Evolutionary conservation across 2,113 vertebrate genomes (phyloP).

Genomic region (Limanda limanda): DNA sequence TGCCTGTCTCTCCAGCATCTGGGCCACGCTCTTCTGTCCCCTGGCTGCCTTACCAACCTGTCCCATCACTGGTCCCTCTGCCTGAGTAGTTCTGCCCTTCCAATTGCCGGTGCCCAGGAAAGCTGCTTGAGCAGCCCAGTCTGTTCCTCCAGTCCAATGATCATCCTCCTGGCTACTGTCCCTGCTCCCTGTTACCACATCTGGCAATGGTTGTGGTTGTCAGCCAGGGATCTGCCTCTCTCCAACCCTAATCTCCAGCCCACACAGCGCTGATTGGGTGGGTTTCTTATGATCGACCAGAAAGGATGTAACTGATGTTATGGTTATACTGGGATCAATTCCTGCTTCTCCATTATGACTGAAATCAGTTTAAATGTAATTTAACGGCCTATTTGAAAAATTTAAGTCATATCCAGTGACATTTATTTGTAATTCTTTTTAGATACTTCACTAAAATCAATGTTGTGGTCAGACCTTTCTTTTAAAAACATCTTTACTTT

Average conservation of each 20-base stretch:
- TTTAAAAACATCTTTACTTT: too few species aligned
- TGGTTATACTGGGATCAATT: constrained; percentile 13
- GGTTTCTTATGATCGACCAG: constrained; percentile 9
- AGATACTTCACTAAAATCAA: too few species aligned
- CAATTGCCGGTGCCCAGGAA: constrained; percentile 45
- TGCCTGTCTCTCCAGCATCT: constrained; percentile 34
- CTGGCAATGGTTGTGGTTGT: constrained; percentile 35
- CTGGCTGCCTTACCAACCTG: constrained; percentile 44
- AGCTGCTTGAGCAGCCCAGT: constrained; percentile 34
- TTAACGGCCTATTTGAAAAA: not conserved
- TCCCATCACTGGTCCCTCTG: constrained; percentile 33
- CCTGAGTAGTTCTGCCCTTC: constrained; percentile 36
- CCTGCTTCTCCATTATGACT: not conserved
- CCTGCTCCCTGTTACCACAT: constrained; percentile 38
- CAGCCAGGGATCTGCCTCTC: constrained; percentile 14
- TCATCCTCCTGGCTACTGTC: constrained; percentile 57
- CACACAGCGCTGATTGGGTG: constrained; percentile 4
- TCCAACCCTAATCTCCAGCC: constrained; percentile 13
- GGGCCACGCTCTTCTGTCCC: constrained; percentile 40
- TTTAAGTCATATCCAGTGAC: not conserved
- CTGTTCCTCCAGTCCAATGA: constrained; percentile 52
- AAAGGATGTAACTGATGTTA: not conserved
- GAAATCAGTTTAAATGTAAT: not conserved
- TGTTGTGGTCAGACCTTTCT: too few species aligned
- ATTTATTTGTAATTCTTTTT: not conserved